Evolutionary conservation across 2,888 invertebrate species (phyloP), one percentile per base, ranked within the genome.

Genomic region (Ceraclea dissimilis): DNA sequence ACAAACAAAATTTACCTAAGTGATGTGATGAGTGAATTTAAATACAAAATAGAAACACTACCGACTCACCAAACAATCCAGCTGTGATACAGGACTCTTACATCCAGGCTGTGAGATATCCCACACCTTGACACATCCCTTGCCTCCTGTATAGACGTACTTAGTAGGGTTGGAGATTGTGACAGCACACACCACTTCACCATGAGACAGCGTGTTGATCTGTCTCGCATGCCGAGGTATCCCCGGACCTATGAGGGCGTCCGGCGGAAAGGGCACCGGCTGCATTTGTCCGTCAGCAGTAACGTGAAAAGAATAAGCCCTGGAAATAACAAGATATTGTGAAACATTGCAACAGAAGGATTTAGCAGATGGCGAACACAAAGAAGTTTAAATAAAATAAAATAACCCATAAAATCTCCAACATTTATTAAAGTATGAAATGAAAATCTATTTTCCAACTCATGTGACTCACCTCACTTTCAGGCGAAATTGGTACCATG

Each of bases 121-220:
- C 95, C 95, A 95, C 59, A 96, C 93, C 75, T 97, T 97, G 64
- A 97, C 96, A 75, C 95, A 93, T 61, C 96, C 95, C 75, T 94
- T 95, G 65, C 94, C 95, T 49, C 94, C 96, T 2, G 96, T 96
- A 78, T 95, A 96, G 51, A 93, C 92, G 74, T 91, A 90, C 70
- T 90, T 90, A 52, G 92, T 91, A 58, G 93, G 91, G 73, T 91
- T 91, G 61, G 93, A 92, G 67, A 97, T 94, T 58, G 96, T 95
- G 51, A 97, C 97, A 34, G 96, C 96, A 74, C 96, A 96, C 21
- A 96, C 96, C 56, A 96, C 96, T 72, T 97, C 96, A 26, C 96
- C 96, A 73, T 97, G 96, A 63, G 87, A 88, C 60, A 97, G 79
- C 13, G 93, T 94, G 73, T 92, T 92, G 66, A 93, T 89, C 74